Percentiles rank a stretch among this genome's conserved stretches.
Conservation (phyloP, 2,113 vertebrate species). For the Otis tarda region DNA sequence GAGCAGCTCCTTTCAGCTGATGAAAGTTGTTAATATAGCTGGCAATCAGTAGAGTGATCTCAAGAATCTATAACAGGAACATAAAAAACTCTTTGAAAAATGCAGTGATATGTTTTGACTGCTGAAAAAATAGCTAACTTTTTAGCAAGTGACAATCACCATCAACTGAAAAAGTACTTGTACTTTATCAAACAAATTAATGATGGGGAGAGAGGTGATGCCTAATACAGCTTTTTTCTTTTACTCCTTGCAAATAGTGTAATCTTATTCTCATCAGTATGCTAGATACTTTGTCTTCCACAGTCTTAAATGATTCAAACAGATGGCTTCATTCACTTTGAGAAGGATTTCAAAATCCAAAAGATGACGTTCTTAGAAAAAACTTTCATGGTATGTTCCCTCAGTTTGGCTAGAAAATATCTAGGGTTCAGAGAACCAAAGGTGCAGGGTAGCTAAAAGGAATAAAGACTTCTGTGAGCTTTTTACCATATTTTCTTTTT, state of each 20-base stretch:
- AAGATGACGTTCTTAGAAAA: not conserved
- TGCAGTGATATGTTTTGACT: slow-evolving; percentile 61
- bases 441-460: not conserved
- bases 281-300: not conserved
- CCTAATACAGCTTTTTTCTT: slow-evolving; percentile 1
- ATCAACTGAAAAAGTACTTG: slow-evolving; percentile 46
- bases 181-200: slow-evolving; percentile 42
- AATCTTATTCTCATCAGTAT: not conserved
- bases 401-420: not conserved
- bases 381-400: not conserved
- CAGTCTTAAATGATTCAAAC: not conserved
- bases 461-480: not conserved
- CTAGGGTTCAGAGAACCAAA: not conserved
- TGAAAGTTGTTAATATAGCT: slow-evolving; percentile 92
- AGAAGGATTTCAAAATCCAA: not conserved
- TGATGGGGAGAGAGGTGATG: not conserved
- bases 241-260: not conserved
- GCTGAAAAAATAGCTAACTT: slow-evolving; percentile 52
- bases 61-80: slow-evolving; percentile 85
- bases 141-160: slow-evolving; percentile 51
- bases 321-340: not conserved
- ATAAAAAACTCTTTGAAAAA: slow-evolving; percentile 53
- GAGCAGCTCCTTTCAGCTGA: slow-evolving; percentile 86
- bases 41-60: slow-evolving; percentile 91
- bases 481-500: not conserved